These are phyloP conservation scores for Panopea generosa DNA, from an alignment of 2,888 invertebrate genomes.

Conservation along the genomic window DNA sequence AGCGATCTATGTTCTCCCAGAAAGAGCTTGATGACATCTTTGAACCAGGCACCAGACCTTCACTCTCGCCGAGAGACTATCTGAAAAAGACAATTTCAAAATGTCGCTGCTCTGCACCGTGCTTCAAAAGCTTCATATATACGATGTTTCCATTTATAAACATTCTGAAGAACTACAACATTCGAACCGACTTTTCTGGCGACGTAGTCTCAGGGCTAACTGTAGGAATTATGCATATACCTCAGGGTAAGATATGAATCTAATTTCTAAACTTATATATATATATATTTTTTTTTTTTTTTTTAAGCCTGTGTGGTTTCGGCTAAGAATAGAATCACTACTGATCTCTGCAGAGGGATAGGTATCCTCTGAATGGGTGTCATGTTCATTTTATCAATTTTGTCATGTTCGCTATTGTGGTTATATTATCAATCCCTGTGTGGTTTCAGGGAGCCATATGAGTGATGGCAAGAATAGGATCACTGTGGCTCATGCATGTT, in stretches of 20 bases:
- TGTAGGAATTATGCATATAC: conserved; percentile 87
- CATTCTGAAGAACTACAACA: conserved; percentile 79
- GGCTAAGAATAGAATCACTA: no score
- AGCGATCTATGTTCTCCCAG: conserved; percentile 77
- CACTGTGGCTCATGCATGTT: no score
- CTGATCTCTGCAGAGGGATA: no score
- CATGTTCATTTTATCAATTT: no score
- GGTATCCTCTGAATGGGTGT: no score
- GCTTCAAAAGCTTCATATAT: conserved; percentile 66
- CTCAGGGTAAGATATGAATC: conserved; percentile 83
- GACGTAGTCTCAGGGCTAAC: conserved; percentile 94
- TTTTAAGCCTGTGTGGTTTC: no score
- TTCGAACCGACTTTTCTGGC: conserved; percentile 87
- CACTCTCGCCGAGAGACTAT: conserved; percentile 53
- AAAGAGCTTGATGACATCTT: conserved; percentile 76
- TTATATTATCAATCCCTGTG: no score
- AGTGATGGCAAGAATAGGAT: no score
- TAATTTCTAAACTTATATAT: no score
- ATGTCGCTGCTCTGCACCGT: conserved; percentile 67
- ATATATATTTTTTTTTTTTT: no score
- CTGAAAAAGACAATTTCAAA: conserved; percentile 64
- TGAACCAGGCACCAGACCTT: conserved; percentile 48
- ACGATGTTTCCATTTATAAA: conserved; percentile 78
- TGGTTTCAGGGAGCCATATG: no score
- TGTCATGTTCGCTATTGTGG: no score